phyloP scores from a whole-genome alignment of 2,888 invertebrate species.

The Falcaria lacertinaria region DNA sequence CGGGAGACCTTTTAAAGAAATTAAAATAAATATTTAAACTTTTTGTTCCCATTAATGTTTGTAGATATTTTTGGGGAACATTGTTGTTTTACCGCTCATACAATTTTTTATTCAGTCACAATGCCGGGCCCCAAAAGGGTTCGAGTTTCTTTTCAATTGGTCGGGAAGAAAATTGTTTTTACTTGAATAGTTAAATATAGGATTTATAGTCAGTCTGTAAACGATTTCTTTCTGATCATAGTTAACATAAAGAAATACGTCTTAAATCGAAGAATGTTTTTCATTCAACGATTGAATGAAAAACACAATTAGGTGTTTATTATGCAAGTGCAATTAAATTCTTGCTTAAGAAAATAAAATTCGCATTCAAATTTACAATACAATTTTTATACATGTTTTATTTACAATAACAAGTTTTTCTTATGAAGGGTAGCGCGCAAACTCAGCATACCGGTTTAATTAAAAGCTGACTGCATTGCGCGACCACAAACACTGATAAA shows the following conservation, averaged over 20 bases:
- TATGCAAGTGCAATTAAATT: too few relatives aligned
- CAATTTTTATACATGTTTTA: neutral
- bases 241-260: too few relatives aligned
- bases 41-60: conserved; percentile 22
- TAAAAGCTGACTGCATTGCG: neutral
- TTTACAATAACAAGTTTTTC: neutral
- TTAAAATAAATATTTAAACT: conserved; percentile 40
- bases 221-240: too few relatives aligned
- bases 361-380: neutral
- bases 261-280: too few relatives aligned
- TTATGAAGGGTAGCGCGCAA: neutral
- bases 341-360: conserved; percentile 7
- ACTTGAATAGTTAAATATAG: too few relatives aligned
- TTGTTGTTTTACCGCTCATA: conserved; percentile 20
- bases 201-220: too few relatives aligned
- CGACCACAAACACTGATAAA: conserved; percentile 18
- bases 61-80: conserved; percentile 17
- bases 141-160: conserved; percentile 17
- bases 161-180: too few relatives aligned
- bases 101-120: conserved; percentile 6
- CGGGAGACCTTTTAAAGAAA: conserved; percentile 36
- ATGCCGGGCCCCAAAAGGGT: conserved; percentile 7
- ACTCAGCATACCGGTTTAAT: neutral
- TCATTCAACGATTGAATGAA: too few relatives aligned
- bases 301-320: too few relatives aligned